phyloP scores from a whole-genome alignment of 2,113 vertebrate species.

The Tyrannus savana region DNA sequence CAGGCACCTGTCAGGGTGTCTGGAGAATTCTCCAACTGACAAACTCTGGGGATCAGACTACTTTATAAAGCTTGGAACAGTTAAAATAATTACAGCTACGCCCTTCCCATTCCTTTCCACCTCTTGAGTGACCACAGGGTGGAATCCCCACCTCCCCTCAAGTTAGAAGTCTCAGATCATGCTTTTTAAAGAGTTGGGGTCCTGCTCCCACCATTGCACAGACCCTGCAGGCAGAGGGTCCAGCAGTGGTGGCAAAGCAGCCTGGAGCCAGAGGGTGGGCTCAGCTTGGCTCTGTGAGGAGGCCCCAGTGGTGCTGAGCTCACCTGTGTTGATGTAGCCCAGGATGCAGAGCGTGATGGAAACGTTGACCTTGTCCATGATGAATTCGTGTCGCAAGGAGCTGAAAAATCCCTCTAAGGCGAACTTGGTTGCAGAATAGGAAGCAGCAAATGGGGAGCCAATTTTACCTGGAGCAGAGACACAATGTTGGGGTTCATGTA shows the following conservation, averaged over 20 bases:
- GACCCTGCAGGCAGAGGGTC: not conserved
- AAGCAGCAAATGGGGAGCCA: not conserved
- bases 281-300: accelerated
- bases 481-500: accelerated
- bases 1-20: accelerated
- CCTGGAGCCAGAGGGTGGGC: not conserved
- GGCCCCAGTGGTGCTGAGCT: not conserved
- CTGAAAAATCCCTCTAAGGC: constrained; percentile 80
- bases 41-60: not conserved
- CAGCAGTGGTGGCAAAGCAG: not conserved
- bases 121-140: accelerated
- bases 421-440: constrained; percentile 78
- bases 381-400: constrained; percentile 67
- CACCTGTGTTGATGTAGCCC: constrained; percentile 79
- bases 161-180: not conserved
- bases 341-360: constrained; percentile 79
- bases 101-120: not conserved
- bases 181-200: accelerated
- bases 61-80: not conserved
- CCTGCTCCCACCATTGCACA: accelerated
- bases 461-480: constrained; percentile 65
- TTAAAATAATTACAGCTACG: accelerated
- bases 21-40: not conserved
- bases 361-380: constrained; percentile 65
- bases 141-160: not conserved